Percentiles rank a stretch among this genome's conserved stretches.
These are phyloP conservation scores for Petrosia ficiformis DNA, from an alignment of 37 sponge, comb jelly and placozoan species.

Conservation along the genomic window DNA sequence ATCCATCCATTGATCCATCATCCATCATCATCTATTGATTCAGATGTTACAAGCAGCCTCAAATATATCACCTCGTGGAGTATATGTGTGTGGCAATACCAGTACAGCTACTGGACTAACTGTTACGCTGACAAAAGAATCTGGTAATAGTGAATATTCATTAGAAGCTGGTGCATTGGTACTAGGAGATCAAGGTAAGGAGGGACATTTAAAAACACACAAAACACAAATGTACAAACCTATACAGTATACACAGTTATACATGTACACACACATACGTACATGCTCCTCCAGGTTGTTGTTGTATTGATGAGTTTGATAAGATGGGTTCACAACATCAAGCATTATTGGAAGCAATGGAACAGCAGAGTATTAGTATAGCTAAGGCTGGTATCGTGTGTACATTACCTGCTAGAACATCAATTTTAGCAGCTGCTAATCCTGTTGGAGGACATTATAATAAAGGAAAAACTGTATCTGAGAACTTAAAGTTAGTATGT, in stretches of 20 bases:
- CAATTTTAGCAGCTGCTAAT: slow-evolving; percentile 97
- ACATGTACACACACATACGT: not conserved
- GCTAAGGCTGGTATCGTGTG: slow-evolving; percentile 96
- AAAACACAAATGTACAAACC: not conserved
- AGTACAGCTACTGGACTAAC: slow-evolving; percentile 91
- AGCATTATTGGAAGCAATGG: slow-evolving; percentile 99
- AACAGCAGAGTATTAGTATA: slow-evolving; percentile 95
- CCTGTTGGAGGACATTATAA: slow-evolving; percentile 99
- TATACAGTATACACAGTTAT: too few relatives aligned
- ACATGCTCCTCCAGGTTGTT: slow-evolving; percentile 62
- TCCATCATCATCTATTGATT: not conserved
- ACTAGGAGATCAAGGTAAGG: slow-evolving; percentile 84
- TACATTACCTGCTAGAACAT: slow-evolving; percentile 94
- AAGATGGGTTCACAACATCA: slow-evolving; percentile 97
- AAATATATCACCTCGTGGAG: slow-evolving; percentile 91
- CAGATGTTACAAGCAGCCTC: slow-evolving; percentile 93
- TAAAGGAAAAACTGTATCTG: slow-evolving; percentile 93
- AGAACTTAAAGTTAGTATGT: slow-evolving; percentile 82
- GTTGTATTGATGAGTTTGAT: slow-evolving; percentile 99
- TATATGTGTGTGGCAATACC: slow-evolving; percentile 98
- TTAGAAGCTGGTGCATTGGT: slow-evolving; percentile 98
- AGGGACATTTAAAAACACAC: not conserved
- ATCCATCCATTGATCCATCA: too few relatives aligned
- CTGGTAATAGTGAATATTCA: slow-evolving; percentile 67
- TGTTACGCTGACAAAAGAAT: slow-evolving; percentile 77